Evolutionary conservation across 1,140 invertebrate genomes (phyloP).

Genomic region (Coboldia fuscipes): DNA sequence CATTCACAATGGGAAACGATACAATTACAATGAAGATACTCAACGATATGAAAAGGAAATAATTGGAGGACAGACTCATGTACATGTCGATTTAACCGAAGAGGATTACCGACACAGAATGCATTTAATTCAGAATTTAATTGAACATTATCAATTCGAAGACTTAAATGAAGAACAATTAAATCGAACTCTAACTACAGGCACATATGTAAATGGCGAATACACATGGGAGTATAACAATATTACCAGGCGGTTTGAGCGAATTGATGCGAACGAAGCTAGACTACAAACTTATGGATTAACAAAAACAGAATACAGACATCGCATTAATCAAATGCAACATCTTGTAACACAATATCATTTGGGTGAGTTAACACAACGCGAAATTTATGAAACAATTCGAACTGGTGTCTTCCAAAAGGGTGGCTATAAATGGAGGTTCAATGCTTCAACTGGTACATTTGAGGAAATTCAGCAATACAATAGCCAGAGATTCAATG

Average conservation of each 20-base stretch:
- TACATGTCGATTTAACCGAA: not conserved
- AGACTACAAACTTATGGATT: too few species aligned
- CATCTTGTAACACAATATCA: too few species aligned
- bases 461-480: not conserved
- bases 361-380: not conserved
- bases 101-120: not conserved
- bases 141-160: too few species aligned
- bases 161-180: too few species aligned
- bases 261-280: too few species aligned
- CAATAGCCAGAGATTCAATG: not conserved
- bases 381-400: not conserved
- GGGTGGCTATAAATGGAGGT: not conserved
- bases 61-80: not conserved
- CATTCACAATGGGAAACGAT: constrained; percentile 1
- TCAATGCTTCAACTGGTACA: not conserved
- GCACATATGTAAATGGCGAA: too few species aligned
- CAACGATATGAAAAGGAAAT: constrained; percentile 1
- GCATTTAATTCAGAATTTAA: too few species aligned
- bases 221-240: too few species aligned
- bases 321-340: too few species aligned
- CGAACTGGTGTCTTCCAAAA: not conserved
- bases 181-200: too few species aligned
- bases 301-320: too few species aligned
- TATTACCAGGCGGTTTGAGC: too few species aligned
- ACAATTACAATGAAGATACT: not conserved